These are phyloP conservation scores for Heliconius hermathena DNA, from an alignment of 1,140 invertebrate genomes.

Conservation along the genomic window DNA sequence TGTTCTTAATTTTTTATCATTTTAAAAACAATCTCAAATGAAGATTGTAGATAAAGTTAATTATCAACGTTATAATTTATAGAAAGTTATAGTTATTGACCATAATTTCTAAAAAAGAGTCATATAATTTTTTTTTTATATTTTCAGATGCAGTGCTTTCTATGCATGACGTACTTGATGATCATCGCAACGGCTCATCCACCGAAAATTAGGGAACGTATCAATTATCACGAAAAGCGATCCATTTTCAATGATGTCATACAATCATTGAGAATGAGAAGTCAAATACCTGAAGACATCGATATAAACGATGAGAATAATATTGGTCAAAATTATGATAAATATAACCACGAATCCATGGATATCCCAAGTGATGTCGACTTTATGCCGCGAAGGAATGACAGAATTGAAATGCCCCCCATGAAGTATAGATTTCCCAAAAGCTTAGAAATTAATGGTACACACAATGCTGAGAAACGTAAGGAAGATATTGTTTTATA, in stretches of 20 bases:
- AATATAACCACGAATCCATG: constrained; percentile 56
- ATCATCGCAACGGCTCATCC: constrained; percentile 61
- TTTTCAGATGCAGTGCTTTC: constrained; percentile 74
- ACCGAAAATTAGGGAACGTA: constrained; percentile 44
- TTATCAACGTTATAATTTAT: constrained; percentile 6
- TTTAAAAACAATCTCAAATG: background rate
- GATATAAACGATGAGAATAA: constrained; percentile 66
- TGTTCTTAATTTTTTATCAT: background rate
- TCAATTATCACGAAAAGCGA: constrained; percentile 48
- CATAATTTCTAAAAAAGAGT: no score
- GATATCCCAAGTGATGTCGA: constrained; percentile 63
- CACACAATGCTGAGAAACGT: constrained; percentile 36
- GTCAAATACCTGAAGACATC: constrained; percentile 61
- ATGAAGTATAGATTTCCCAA: constrained; percentile 70
- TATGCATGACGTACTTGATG: constrained; percentile 70
- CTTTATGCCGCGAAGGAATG: constrained; percentile 68
- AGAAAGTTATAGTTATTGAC: no score
- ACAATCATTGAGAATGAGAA: constrained; percentile 64
- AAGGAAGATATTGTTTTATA: constrained; percentile 67
- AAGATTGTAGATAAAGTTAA: background rate
- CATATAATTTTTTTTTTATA: no score
- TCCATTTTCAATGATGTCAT: constrained; percentile 72
- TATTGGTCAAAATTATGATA: constrained; percentile 55
- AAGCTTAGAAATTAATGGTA: constrained; percentile 46
- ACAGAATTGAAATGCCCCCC: constrained; percentile 72